Conservation (phyloP, 2,888 invertebrate genomes). For the Pandemis corylana region DNA sequence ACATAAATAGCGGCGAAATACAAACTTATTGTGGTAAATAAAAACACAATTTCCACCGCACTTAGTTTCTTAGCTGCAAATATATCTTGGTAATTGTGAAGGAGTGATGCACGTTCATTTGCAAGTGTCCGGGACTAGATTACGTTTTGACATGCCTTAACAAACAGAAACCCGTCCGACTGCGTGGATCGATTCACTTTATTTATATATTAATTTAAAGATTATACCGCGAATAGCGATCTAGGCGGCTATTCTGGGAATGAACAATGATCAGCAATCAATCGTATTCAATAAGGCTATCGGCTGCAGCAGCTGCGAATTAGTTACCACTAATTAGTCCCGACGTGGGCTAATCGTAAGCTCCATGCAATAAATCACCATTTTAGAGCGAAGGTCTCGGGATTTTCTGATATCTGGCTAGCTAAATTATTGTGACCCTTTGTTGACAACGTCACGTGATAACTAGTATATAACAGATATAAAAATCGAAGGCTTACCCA, state of each 20-base stretch:
- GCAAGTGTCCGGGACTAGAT: slow-evolving; percentile 72
- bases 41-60: slow-evolving; percentile 21
- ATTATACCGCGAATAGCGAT: slow-evolving; percentile 53
- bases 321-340: not conserved
- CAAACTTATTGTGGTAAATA: slow-evolving; percentile 33
- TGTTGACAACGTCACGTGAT: not conserved
- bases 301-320: slow-evolving; percentile 14
- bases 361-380: not conserved
- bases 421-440: not conserved
- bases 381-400: not conserved
- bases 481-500: too few species aligned
- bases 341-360: slow-evolving; percentile 6
- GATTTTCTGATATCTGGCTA: not conserved
- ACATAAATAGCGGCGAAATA: slow-evolving; percentile 19
- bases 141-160: slow-evolving; percentile 70
- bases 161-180: slow-evolving; percentile 65
- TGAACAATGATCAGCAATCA: slow-evolving; percentile 30
- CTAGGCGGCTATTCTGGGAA: slow-evolving; percentile 27
- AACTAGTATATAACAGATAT: too few species aligned
- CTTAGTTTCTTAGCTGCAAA: slow-evolving; percentile 18
- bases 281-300: slow-evolving; percentile 37
- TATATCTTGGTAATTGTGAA: slow-evolving; percentile 44
- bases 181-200: slow-evolving; percentile 57
- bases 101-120: slow-evolving; percentile 71
- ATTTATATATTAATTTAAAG: slow-evolving; percentile 66